Base-by-base conservation (phyloP, 1,140 invertebrate species). In the Polyergus mexicanus region DNA sequence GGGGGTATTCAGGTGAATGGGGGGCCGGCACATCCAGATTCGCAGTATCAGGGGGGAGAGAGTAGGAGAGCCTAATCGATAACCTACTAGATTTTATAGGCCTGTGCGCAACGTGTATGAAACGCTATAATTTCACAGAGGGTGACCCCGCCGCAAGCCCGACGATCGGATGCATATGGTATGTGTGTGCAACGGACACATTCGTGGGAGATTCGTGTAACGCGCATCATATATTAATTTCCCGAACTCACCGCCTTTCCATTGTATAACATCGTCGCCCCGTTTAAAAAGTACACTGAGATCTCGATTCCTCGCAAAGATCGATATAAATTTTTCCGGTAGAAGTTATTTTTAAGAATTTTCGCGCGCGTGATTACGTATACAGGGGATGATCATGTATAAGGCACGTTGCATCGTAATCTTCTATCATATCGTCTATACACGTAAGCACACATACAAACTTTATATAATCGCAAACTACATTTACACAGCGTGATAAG, bases 31-130 rank as follows among this genome's bases (percentile, higher is more conserved):
- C 78, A 93, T 93, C 93, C 92, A 93, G 92, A 94, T 94, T 94
- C 91, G 92, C 92, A 93, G 92, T 92, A 92, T 89, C 38, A 22
- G 68, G 28, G 25, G 25, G 62, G 54, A 19, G 54, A 81, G 65
- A 44, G 92, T 92, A 94, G 86, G 74, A 28, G 32, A 81, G 88
- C 89, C 86, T 90, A 94, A 95, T 95, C 94, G 92, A 95, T 95
- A 93, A 84, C 86, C 92, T 87, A 92, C 92, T 92, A 90, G 85
- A 94, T 89, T 89, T 89, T 89, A 89, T 89, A 89, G 88, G 88
- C 85, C 77, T 75, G 85, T 88, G 88, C 86, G 81, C 84, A 81
- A 19, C 44, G 32, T 81, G 77, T 80, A 81, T 81, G 66, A 77
- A 41, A 38, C 76, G 84, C 63, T 86, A 75, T 86, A 86, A 65